A percentile compares a stretch with the other conserved stretches of the same genome.
Conservation (phyloP, 2,113 vertebrate genomes). For the Notechis scutatus region DNA sequence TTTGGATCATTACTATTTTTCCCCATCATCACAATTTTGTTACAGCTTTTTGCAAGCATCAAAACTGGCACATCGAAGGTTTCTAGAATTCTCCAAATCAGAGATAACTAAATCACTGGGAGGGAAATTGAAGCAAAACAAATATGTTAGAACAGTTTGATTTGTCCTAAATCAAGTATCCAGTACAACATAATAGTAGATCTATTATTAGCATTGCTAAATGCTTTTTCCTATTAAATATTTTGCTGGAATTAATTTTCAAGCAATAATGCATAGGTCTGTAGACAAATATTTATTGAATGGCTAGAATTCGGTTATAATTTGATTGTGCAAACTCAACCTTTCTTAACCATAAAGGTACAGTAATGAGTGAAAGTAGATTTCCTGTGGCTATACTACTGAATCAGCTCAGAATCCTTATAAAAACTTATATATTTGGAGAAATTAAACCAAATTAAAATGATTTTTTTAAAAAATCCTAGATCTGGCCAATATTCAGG, state of each 20-base stretch:
- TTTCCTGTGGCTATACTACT: neutral
- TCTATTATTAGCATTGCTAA: neutral
- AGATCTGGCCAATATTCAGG: neutral
- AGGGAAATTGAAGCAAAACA: neutral
- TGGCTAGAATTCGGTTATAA: neutral
- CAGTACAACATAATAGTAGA: neutral
- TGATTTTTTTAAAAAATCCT: neutral
- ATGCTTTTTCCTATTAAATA: neutral
- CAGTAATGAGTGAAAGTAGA: neutral
- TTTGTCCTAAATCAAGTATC: neutral
- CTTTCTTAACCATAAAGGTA: neutral
- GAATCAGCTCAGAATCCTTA: neutral
- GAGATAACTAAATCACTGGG: neutral
- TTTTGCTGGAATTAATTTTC: neutral
- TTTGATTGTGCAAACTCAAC: neutral
- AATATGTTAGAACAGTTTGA: neutral
- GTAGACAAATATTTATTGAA: neutral
- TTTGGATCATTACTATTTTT: neutral
- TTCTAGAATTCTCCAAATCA: neutral
- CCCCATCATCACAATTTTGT: neutral
- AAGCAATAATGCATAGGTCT: neutral
- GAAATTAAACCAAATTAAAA: neutral
- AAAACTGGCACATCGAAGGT: neutral
- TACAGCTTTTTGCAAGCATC: neutral
- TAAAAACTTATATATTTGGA: neutral